Evolutionary conservation across 1,140 invertebrate genomes (phyloP), one percentile per base, ranked within the genome.

Genomic region (Gonatopus flavifemur): DNA sequence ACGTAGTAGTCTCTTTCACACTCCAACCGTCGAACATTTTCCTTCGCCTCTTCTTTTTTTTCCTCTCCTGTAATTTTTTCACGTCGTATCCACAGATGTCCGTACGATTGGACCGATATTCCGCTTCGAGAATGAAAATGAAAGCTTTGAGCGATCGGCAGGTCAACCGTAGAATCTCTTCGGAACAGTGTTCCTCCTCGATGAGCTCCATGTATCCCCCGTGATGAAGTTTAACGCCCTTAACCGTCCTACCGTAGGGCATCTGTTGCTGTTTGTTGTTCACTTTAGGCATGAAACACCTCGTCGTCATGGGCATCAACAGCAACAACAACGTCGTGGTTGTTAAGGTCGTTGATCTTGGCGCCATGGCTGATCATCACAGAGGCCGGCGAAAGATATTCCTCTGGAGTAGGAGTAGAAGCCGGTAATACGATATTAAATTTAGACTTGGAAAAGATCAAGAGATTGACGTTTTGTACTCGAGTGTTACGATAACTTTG

Each of bases 171-270:
- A 73, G 46, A 1, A 67, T 39, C 0, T 57, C 35, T 22, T 72
- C 60, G 16, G 74, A 76, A 42, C 76, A 78, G 2, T 62, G 68
- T 2, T 65, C 62, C 43, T 77, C 73, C 16, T 74, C 52, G 4
- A 78, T 58, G 16, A 76, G 55, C 32, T 78, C 76, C 69, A 78
- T 72, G 25, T 67, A 62, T 16, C 67, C 67, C 0, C 61, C 63
- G 0, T 62, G 52, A n/a, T n/a, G n/a, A 1, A 76, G 47, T 30
- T 49, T 52, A 8, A 72, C 57, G 3, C 54, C 57, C 9, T 62
- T 72, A 19, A 72, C 55, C 18, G 61, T 68, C 16, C 66, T 59
- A 4, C 55, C 55, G 45, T 66, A 56, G 3, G 52, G 46, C 12
- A 52, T 12, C 0, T 38, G 55, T 0, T 31, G 57, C 32, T 59